These are phyloP conservation scores for Amblyraja radiata DNA, from an alignment of 2,797 vertebrate species.

Conservation along the genomic window DNA sequence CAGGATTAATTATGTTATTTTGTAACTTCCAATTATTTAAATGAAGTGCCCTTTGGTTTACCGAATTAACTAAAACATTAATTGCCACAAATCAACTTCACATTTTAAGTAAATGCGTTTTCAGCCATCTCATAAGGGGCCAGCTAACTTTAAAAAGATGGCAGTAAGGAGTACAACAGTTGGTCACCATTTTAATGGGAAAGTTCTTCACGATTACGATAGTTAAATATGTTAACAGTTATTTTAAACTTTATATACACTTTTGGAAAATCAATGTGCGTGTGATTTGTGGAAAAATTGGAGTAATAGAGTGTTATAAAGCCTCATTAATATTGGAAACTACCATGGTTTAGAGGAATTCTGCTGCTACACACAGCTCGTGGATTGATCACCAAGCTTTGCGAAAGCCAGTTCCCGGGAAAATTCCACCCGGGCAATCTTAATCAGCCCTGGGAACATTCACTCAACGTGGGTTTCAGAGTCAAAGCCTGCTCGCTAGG, in stretches of 20 bases:
- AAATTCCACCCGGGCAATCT: background rate
- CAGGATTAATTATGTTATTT: background rate
- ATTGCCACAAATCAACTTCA: conserved; percentile 3
- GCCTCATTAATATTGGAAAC: background rate
- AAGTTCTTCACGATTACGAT: conserved; percentile 13
- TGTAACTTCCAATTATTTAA: background rate
- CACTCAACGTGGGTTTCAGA: background rate
- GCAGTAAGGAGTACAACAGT: conserved; percentile 34
- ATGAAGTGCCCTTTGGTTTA: background rate
- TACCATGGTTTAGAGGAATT: conserved; percentile 18
- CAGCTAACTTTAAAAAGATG: conserved; percentile 12
- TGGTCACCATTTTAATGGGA: conserved; percentile 35
- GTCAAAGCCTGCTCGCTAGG: conserved; percentile 23
- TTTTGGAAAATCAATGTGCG: background rate
- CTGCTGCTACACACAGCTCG: background rate
- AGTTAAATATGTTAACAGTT: background rate
- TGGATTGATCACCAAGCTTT: background rate
- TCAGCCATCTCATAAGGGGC: background rate
- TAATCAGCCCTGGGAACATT: background rate
- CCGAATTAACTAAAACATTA: background rate
- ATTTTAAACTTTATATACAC: background rate
- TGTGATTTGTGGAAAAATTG: conserved; percentile 16
- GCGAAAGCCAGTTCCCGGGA: background rate
- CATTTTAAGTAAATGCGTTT: background rate
- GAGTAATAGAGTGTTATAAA: background rate